phyloP scores from a whole-genome alignment of 2,797 vertebrate species.

The Vultur gryphus region DNA sequence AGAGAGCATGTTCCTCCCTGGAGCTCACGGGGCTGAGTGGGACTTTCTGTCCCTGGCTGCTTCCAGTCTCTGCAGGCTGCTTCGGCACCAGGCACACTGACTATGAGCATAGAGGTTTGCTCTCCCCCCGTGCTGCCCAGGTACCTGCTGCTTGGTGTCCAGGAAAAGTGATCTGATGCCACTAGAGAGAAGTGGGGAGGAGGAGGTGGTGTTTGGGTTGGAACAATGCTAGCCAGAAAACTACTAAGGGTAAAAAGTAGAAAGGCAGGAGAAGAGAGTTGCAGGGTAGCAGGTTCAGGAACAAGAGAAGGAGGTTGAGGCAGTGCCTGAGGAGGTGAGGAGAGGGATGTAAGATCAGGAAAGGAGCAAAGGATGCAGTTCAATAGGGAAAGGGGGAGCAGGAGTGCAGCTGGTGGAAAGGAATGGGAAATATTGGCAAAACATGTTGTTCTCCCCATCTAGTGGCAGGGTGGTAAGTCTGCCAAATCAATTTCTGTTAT shows the following conservation, averaged over 20 bases:
- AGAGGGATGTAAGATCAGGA: not conserved
- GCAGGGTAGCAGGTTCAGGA: not conserved
- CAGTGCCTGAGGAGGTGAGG: not conserved
- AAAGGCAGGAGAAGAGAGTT: not conserved
- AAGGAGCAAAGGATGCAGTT: not conserved
- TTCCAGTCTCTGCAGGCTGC: not conserved
- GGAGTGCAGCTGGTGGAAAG: not conserved
- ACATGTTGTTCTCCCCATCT: not conserved
- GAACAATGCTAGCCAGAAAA: not conserved
- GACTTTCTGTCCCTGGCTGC: not conserved
- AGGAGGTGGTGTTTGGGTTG: not conserved
- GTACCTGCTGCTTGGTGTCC: not conserved
- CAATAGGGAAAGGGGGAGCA: not conserved
- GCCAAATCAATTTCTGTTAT: not conserved
- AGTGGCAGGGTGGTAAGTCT: not conserved
- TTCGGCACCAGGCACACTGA: rapidly evolving
- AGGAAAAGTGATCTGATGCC: not conserved
- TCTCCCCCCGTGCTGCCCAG: not conserved
- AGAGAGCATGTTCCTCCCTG: not conserved
- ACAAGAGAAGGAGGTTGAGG: not conserved
- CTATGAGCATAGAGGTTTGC: rapidly evolving
- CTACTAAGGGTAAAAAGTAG: not conserved
- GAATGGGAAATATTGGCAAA: not conserved
- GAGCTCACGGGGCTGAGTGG: not conserved
- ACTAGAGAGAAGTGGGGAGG: not conserved